phyloP scores from a whole-genome alignment of 2,113 vertebrate genomes.

The Menura novaehollandiae region DNA sequence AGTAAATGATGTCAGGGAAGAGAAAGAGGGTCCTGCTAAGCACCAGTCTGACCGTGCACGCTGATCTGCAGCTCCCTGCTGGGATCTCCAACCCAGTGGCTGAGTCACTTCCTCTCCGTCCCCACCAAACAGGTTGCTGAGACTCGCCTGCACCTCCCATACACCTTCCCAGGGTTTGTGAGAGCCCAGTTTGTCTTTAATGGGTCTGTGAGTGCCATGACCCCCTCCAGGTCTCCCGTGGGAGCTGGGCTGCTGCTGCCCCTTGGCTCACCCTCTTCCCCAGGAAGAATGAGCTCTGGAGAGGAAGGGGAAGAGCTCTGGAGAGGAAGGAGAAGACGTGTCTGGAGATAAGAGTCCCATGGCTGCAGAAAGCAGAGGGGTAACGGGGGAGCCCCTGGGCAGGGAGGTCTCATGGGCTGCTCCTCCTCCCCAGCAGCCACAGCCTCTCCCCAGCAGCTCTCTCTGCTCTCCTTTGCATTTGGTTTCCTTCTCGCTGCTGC shows the following conservation, averaged over 20 bases:
- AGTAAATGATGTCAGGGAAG: background rate
- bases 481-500: background rate
- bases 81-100: background rate
- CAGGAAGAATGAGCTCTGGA: background rate
- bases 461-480: background rate
- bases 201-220: background rate
- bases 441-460: background rate
- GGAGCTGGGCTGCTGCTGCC: background rate
- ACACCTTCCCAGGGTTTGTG: background rate
- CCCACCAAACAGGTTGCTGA: background rate
- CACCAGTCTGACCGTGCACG: background rate
- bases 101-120: background rate
- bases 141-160: background rate
- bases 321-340: background rate
- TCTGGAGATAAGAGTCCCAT: fast-evolving
- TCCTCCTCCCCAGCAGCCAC: background rate
- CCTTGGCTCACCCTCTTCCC: background rate
- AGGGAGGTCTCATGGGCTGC: background rate
- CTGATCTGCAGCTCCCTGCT: background rate
- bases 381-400: fast-evolving
- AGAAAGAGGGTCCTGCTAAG: background rate
- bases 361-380: background rate
- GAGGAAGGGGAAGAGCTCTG: background rate
- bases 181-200: background rate
- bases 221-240: background rate